phyloP scores from a whole-genome alignment of 1,140 invertebrate genomes.

The Diploscapter pachys region DNA sequence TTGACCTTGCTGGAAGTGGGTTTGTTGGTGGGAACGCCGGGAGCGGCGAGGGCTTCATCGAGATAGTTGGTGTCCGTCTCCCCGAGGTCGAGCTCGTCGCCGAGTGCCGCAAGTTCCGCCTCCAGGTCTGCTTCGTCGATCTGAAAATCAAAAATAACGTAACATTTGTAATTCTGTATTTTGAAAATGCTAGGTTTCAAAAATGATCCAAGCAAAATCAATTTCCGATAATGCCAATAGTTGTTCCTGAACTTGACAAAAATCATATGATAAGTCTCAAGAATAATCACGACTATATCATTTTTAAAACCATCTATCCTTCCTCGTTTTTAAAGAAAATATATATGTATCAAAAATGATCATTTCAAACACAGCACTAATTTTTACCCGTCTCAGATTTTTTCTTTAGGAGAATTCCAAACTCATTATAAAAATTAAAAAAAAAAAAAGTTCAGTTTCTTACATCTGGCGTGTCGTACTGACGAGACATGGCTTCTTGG shows the following conservation, averaged over 20 bases:
- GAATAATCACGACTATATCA: neutral
- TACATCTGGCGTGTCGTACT: conserved; percentile 88
- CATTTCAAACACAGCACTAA: no score
- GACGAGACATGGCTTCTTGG: conserved; percentile 88
- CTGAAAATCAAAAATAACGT: conserved; percentile 29
- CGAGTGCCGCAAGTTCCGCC: conserved; percentile 87
- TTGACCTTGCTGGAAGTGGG: conserved; percentile 58
- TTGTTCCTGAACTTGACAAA: no score
- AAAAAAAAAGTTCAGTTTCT: conserved; percentile 19
- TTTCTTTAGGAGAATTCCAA: neutral
- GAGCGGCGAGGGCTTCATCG: conserved; percentile 84
- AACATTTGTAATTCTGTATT: neutral
- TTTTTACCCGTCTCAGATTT: no score
- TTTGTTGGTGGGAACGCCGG: conserved; percentile 71
- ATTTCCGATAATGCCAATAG: no score
- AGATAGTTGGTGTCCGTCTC: conserved; percentile 77
- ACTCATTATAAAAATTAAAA: neutral
- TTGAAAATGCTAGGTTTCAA: neutral
- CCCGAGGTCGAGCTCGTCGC: conserved; percentile 86
- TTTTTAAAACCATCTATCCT: neutral
- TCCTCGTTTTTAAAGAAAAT: neutral
- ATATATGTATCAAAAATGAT: conserved; percentile 1
- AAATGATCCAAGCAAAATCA: no score
- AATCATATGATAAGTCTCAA: no score
- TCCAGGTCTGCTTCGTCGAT: conserved; percentile 95